Evolutionary conservation across 2,113 vertebrate genomes (phyloP), one percentile per base, ranked within the genome.

Genomic region (Picathartes gymnocephalus): DNA sequence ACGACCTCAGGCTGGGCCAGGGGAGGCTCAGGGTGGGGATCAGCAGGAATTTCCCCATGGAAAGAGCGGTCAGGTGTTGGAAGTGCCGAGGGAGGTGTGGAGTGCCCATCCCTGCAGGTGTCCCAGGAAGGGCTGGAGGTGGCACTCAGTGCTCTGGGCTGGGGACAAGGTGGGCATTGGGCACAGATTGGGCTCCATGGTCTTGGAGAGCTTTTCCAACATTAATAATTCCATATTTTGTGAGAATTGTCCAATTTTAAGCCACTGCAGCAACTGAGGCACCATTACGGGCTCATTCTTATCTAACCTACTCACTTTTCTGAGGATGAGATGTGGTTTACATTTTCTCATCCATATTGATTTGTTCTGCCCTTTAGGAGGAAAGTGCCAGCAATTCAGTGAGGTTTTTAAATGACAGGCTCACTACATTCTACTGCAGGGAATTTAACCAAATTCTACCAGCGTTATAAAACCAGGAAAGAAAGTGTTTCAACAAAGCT

Each of bases 1-100:
- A 31, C 0, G 0, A 12, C 35, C 35, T 42, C 50, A 22, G 0
- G 5, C 1, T 42, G 42, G 2, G 2, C 42, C 42, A 88, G 24
- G 22, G 8, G 7, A 42, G 14, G 8, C 0, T 42, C 76, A 64
- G 31, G 28, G 1, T 33, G 76, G 44, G 20, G 31, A 57, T 0
- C 50, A 65, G 50, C 0, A 57, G 7, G 50, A 44, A 57, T 57
- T 72, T 72, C 10, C 10, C 7, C 14, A 9, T 5, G 13, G 25
- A 23, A 37, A 44, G 31, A 17, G 13, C 4, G 10, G 0, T 37
- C 21, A 88, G 19, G 12, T 4, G 0, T 8, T 10, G 31, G 45
- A 61, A 7, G 7, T 44, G 47, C 33, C 25, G 56, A 44, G 56
- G 47, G 17, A 31, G 39, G 8, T 37, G 61, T 83, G 81, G 56